Evolutionary conservation across 2,113 vertebrate genomes (phyloP).

Genomic region (Psilopsiagon aurifrons): DNA sequence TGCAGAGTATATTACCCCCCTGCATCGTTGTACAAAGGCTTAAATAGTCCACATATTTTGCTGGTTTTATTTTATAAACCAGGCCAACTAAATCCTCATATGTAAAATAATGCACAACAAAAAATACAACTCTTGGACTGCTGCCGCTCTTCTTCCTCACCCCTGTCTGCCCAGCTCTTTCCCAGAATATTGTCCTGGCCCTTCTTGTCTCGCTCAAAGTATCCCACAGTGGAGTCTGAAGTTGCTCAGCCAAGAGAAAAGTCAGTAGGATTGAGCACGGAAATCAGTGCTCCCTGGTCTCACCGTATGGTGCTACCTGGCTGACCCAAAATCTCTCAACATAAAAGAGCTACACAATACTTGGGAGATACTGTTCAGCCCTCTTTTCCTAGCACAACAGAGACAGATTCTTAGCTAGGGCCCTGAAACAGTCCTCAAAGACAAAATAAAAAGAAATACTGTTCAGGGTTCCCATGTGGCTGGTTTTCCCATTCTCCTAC

Average conservation of each 20-base stretch:
- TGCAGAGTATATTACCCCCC: background rate
- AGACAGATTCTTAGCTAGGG: background rate
- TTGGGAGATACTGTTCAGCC: background rate
- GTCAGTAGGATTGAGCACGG: background rate
- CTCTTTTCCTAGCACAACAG: background rate
- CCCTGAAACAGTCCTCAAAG: background rate
- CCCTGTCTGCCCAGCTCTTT: background rate
- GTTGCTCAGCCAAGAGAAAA: background rate
- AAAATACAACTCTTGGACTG: background rate
- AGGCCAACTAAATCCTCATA: background rate
- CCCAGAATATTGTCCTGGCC: background rate
- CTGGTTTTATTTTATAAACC: slow-evolving; percentile 11
- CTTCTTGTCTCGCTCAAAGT: background rate
- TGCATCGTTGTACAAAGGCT: background rate
- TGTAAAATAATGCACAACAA: background rate
- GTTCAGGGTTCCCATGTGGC: background rate
- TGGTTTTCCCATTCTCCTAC: background rate
- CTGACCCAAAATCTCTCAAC: background rate
- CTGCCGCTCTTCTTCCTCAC: background rate
- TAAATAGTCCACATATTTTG: background rate
- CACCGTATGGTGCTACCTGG: background rate
- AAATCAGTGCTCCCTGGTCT: background rate
- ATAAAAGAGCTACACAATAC: background rate
- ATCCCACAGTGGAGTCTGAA: background rate
- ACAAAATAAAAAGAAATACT: background rate